Conservation (phyloP, 2,888 invertebrate genomes). For the Stenotaenia linearis region DNA sequence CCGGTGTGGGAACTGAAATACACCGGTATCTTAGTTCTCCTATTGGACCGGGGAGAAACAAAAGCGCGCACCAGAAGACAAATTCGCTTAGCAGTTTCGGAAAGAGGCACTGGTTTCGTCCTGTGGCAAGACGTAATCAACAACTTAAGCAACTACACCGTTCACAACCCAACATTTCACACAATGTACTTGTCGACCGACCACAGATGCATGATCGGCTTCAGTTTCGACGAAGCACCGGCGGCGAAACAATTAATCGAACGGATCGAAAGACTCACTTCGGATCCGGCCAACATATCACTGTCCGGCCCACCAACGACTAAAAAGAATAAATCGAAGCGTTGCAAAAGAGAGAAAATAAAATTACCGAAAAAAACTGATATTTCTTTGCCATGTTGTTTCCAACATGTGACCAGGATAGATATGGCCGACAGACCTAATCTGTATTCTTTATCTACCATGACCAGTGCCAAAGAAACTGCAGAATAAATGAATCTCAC, state of each 20-base stretch:
- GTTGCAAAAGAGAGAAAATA: constrained; percentile 43
- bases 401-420: constrained; percentile 74
- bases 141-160: constrained; percentile 66
- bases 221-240: constrained; percentile 69
- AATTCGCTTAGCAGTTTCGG: constrained; percentile 66
- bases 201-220: constrained; percentile 67
- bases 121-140: constrained; percentile 76
- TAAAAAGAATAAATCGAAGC: constrained; percentile 50
- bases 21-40: constrained; percentile 71
- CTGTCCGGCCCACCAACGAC: constrained; percentile 59
- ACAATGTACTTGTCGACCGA: constrained; percentile 73
- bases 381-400: constrained; percentile 77
- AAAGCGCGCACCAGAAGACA: constrained; percentile 61
- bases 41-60: constrained; percentile 70
- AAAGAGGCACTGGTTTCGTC: constrained; percentile 72
- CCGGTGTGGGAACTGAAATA: constrained; percentile 62
- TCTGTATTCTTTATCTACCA: constrained; percentile 56
- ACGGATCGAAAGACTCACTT: constrained; percentile 63
- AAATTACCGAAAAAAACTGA: constrained; percentile 67
- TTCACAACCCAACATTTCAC: constrained; percentile 63
- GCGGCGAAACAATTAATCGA: constrained; percentile 66
- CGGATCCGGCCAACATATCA: constrained; percentile 71
- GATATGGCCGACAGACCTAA: constrained; percentile 61
- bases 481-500: not conserved
- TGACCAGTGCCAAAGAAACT: constrained; percentile 34